phyloP scores from a whole-genome alignment of 2,113 vertebrate genomes.

The Gobio gobio region DNA sequence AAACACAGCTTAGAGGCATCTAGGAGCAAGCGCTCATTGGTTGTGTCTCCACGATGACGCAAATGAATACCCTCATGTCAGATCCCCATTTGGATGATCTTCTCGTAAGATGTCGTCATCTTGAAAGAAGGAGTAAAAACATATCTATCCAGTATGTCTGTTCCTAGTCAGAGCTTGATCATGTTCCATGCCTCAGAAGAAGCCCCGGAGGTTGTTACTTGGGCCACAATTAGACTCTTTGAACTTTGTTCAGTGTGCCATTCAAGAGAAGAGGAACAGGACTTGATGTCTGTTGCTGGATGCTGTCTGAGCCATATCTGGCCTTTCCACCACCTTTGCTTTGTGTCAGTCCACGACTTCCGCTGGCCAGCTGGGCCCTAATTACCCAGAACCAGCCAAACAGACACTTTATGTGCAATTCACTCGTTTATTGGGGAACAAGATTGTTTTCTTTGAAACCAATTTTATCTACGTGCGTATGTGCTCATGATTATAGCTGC shows the following conservation, averaged over 20 bases:
- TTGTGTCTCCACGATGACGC: constrained; percentile 3
- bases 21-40: not conserved
- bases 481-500: constrained; percentile 3
- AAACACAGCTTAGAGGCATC: constrained; percentile 1
- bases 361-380: constrained; percentile 55
- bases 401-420: constrained; percentile 47
- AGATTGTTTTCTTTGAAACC: constrained; percentile 50
- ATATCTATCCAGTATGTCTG: not conserved
- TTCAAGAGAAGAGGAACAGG: constrained; percentile 23
- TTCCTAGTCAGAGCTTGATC: not conserved
- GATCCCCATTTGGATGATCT: constrained; percentile 22
- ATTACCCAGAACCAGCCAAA: constrained; percentile 43
- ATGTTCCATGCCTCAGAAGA: constrained; percentile 11
- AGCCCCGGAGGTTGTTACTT: constrained; percentile 17
- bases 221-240: not conserved
- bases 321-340: constrained; percentile 29
- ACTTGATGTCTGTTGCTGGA: constrained; percentile 6
- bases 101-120: not conserved
- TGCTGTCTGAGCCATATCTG: constrained; percentile 34
- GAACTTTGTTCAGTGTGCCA: constrained; percentile 31
- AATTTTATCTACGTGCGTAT: constrained; percentile 27
- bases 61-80: not conserved
- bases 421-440: constrained; percentile 56
- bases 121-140: constrained; percentile 20
- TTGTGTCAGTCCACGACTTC: constrained; percentile 21